Evolutionary conservation across 2,797 vertebrate genomes (phyloP), one percentile per base, ranked within the genome.

Genomic region (Pygocentrus nattereri): DNA sequence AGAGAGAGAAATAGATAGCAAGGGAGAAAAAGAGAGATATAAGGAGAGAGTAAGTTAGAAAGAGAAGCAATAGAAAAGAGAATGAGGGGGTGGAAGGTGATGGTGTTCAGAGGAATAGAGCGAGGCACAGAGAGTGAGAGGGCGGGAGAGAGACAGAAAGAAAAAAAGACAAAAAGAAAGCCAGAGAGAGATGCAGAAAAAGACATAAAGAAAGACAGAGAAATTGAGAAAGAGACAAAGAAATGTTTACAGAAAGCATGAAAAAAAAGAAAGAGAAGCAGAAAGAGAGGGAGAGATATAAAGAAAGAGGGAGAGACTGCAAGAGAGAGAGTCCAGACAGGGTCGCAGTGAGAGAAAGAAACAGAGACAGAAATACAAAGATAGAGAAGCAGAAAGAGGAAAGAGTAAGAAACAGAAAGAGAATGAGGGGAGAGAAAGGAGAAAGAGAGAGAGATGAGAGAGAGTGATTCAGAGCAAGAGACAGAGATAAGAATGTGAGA

Each of bases 81-180:
- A 79, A 65, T 59, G 25, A 85, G 75, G 74, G 50, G 76, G 84
- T 73, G 79, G 83, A 83, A 75, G 83, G 76, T 84, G 84, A 83
- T 84, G 82, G 65, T 76, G 77, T 72, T 79, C 25, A 71, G 68
- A 79, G 70, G 78, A 64, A 71, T 78, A 73, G 80, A 58, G 73
- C 21, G 38, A 81, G 78, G 59, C 30, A 83, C 73, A 76, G 74
- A 73, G 59, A 67, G 23, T 64, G 74, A 77, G 72, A 81, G 78
- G 59, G 50, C 49, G 31, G 50, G 49, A 67, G 65, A 82, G 70
- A 75, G 30, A 85, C 67, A 54, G 76, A 34, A 6, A 34, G 34
- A 34, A 62, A 31, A 25, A 65, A 62, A 27, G 27, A 34, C 6
- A 34, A 6, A 34, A 6, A 6, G 34, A 6, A 34, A 34, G 34